These are phyloP conservation scores for Hydroisotoma schaefferi DNA, from an alignment of 2,888 invertebrate genomes.

Conservation along the genomic window DNA sequence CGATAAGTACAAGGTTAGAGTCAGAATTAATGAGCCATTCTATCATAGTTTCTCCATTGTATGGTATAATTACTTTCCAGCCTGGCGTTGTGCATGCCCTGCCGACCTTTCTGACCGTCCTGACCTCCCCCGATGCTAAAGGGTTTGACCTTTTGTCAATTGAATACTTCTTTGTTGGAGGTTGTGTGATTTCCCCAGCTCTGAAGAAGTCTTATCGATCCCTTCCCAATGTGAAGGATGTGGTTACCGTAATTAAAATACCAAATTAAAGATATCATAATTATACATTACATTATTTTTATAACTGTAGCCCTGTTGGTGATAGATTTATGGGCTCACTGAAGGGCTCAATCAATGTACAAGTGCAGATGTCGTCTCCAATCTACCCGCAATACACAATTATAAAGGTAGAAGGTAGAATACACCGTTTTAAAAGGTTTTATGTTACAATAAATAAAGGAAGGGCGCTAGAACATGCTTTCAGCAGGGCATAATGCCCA, in stretches of 20 bases:
- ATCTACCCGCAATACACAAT: too few species aligned
- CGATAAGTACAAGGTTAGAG: conserved; percentile 37
- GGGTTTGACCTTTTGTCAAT: conserved; percentile 24
- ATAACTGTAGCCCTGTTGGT: too few species aligned
- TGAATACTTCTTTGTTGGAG: conserved; percentile 22
- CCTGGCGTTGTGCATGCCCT: conserved; percentile 26
- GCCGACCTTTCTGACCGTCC: conserved; percentile 19
- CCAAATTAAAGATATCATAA: too few species aligned
- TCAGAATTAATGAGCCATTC: neutral
- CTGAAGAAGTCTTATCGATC: conserved; percentile 3
- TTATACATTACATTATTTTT: too few species aligned
- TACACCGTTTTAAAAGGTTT: too few species aligned
- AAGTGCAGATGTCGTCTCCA: too few species aligned
- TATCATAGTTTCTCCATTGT: neutral
- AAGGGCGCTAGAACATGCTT: too few species aligned
- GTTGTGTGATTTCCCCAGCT: conserved; percentile 12
- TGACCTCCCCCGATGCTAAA: conserved; percentile 11
- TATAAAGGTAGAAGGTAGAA: too few species aligned
- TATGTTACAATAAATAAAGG: too few species aligned
- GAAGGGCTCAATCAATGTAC: too few species aligned
- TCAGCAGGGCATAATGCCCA: too few species aligned
- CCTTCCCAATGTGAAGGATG: conserved; percentile 19
- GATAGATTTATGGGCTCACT: too few species aligned
- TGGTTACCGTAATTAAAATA: conserved; percentile 20
- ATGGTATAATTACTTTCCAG: conserved; percentile 5